Evolutionary conservation across 2,797 vertebrate species (phyloP).

Genomic region (Nannoperca obscura): DNA sequence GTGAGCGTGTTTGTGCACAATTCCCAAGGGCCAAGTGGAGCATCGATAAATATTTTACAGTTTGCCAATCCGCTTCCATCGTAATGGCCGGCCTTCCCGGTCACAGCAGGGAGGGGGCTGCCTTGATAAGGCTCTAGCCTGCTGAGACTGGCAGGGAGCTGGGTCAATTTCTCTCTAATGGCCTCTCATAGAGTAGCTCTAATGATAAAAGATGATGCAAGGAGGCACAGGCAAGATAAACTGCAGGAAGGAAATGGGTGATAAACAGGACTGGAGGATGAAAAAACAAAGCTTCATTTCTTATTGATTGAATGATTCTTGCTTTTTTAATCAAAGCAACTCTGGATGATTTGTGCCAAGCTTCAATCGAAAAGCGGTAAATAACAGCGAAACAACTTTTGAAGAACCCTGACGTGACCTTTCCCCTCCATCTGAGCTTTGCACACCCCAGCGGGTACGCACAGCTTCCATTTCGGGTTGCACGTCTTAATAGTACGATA

Average conservation of each 20-base stretch:
- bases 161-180: constrained; percentile 78
- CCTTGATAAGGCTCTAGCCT: constrained; percentile 63
- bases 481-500: constrained; percentile 40
- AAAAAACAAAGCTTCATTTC: constrained; percentile 18
- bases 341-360: constrained; percentile 13
- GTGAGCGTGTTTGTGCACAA: constrained; percentile 42
- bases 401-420: constrained; percentile 49
- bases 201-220: constrained; percentile 72
- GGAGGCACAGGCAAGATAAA: constrained; percentile 48
- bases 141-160: constrained; percentile 69
- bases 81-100: constrained; percentile 45
- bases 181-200: constrained; percentile 62
- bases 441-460: constrained; percentile 3
- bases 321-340: constrained; percentile 22
- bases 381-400: constrained; percentile 29
- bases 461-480: constrained; percentile 16
- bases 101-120: constrained; percentile 46
- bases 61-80: constrained; percentile 48
- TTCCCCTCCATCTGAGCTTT: constrained; percentile 35
- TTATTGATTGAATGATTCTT: constrained; percentile 32
- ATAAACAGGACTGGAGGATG: constrained; percentile 27
- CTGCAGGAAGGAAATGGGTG: constrained; percentile 50
- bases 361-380: constrained; percentile 17
- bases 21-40: constrained; percentile 50
- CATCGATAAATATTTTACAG: constrained; percentile 73